phyloP scores from a whole-genome alignment of 92 coral and sea anemone species.

The Pocillopora grandis region DNA sequence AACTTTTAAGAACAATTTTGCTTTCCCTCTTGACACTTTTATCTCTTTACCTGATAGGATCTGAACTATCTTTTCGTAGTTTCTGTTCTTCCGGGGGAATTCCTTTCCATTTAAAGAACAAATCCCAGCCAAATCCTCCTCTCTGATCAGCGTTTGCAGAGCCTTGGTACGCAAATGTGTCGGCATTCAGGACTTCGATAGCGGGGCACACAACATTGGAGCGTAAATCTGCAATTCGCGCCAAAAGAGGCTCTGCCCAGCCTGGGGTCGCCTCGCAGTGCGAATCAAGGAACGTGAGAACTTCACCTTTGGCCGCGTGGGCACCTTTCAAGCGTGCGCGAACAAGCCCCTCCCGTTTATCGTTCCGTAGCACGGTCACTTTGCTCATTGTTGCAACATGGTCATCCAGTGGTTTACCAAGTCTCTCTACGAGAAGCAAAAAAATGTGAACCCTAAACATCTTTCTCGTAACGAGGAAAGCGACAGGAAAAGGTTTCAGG shows the following conservation, averaged over 20 bases:
- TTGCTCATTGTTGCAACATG: constrained; percentile 76
- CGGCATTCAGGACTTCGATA: constrained; percentile 96
- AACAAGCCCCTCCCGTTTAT: constrained; percentile 94
- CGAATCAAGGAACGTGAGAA: constrained; percentile 93
- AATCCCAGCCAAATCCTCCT: constrained; percentile 99
- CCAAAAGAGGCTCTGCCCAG: constrained; percentile 97
- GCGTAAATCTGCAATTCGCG: constrained; percentile 84
- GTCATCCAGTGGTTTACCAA: constrained; percentile 89
- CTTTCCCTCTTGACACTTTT: too few relatives aligned
- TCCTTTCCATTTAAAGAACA: constrained; percentile 98
- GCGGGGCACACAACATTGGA: constrained; percentile 99
- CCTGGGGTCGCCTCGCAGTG: constrained; percentile 99
- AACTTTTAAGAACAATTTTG: too few relatives aligned
- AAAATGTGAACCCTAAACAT: too few relatives aligned
- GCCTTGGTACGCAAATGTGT: constrained; percentile 95
- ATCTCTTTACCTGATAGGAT: constrained; percentile 81
- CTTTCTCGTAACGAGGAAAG: too few relatives aligned
- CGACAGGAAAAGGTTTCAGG: too few relatives aligned
- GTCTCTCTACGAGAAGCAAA: constrained; percentile 57
- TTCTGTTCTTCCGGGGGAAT: constrained; percentile 98
- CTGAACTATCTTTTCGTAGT: constrained; percentile 84
- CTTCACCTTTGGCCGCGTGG: constrained; percentile 81
- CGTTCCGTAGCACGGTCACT: constrained; percentile 84
- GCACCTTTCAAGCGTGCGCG: constrained; percentile 97
- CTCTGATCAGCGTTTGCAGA: constrained; percentile 96